These are phyloP conservation scores for Eupithecia pulchellata DNA, from an alignment of 2,888 invertebrate species.

Conservation along the genomic window DNA sequence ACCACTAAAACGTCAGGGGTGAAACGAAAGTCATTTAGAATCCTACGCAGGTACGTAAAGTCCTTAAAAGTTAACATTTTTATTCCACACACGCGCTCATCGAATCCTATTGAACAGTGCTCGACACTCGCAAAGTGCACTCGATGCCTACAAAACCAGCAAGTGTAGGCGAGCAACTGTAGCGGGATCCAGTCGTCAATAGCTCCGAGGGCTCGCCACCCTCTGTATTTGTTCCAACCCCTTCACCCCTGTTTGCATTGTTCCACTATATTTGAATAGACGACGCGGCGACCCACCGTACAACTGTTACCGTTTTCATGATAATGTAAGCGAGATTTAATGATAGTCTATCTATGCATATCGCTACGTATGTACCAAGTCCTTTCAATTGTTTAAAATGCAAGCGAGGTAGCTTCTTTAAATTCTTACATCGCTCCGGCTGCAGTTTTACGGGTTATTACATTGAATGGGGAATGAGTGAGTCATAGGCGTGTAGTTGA, in stretches of 20 bases:
- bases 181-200: conserved; percentile 67
- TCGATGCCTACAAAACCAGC: conserved; percentile 58
- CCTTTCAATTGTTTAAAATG: conserved; percentile 58
- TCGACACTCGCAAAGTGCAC: conserved; percentile 64
- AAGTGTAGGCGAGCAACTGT: conserved; percentile 68
- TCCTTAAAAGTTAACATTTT: conserved; percentile 35
- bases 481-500: conserved; percentile 81
- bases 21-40: conserved; percentile 14
- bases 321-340: conserved; percentile 78
- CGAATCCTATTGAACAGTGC: conserved; percentile 48
- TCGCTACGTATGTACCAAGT: conserved; percentile 38
- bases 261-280: conserved; percentile 79
- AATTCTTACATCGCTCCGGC: conserved; percentile 71
- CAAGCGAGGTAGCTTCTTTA: conserved; percentile 68
- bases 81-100: conserved; percentile 39
- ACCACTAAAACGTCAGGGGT: not conserved
- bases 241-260: conserved; percentile 78
- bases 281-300: conserved; percentile 64
- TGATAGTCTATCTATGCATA: conserved; percentile 64
- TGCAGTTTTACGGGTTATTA: conserved; percentile 83
- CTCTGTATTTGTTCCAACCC: conserved; percentile 73
- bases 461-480: conserved; percentile 82
- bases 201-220: conserved; percentile 69
- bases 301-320: conserved; percentile 80
- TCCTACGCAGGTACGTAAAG: conserved; percentile 18